phyloP scores from a whole-genome alignment of 2,113 vertebrate genomes.

The Leuciscus idus region DNA sequence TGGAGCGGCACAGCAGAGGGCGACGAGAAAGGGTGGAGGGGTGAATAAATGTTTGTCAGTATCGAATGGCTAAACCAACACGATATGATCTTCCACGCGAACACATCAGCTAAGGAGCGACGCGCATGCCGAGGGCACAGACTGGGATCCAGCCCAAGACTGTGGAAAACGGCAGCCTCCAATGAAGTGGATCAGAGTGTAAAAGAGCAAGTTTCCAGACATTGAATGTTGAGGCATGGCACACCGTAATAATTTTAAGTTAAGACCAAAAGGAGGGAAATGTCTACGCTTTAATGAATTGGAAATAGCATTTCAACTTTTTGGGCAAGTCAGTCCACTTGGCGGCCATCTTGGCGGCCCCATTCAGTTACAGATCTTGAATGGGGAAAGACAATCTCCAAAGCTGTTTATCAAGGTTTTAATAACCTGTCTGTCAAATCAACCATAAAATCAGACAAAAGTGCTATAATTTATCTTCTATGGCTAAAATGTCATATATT shows the following conservation, averaged over 20 bases:
- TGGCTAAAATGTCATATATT: too few species aligned
- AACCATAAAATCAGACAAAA: too few species aligned
- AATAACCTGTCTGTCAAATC: too few species aligned
- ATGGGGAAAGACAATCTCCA: neutral
- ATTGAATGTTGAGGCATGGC: constrained; percentile 12
- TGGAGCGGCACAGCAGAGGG: neutral
- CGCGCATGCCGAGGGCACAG: constrained; percentile 45
- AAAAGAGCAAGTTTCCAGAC: constrained; percentile 34
- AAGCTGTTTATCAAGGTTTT: too few species aligned
- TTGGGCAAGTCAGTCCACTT: neutral
- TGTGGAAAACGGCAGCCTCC: constrained; percentile 42
- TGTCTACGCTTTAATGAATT: neutral
- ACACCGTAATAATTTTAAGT: neutral
- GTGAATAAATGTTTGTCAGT: constrained; percentile 28
- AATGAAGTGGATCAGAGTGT: constrained; percentile 42
- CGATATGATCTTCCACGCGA: constrained; percentile 23
- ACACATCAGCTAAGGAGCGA: constrained; percentile 38
- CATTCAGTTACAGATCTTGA: neutral
- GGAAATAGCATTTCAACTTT: constrained; percentile 2
- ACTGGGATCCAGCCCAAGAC: constrained; percentile 46
- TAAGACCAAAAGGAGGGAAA: neutral
- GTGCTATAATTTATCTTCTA: too few species aligned
- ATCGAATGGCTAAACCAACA: neutral
- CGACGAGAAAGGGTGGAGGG: constrained; percentile 11
- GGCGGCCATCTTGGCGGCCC: neutral